Conservation (phyloP, 2,113 vertebrate genomes). For the Dipodomys ordii region DNA sequence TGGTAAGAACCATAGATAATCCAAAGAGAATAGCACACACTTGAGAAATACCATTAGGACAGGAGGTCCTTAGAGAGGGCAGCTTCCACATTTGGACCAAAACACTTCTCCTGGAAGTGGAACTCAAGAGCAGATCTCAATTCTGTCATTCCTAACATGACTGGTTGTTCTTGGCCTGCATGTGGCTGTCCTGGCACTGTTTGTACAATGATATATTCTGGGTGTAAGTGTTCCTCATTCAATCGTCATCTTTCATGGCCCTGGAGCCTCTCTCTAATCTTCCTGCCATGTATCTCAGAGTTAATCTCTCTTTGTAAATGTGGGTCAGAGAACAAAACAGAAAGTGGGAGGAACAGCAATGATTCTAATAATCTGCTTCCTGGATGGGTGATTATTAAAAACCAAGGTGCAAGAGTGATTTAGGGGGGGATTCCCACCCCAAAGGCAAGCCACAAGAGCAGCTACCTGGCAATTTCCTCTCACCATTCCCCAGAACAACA, state of each 20-base stretch:
- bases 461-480: background rate
- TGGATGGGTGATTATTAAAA: background rate
- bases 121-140: background rate
- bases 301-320: background rate
- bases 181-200: background rate
- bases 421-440: background rate
- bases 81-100: background rate
- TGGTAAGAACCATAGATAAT: background rate
- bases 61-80: background rate
- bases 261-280: background rate
- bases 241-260: background rate
- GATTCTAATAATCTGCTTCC: conserved; percentile 14
- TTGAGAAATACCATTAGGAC: background rate
- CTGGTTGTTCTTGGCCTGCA: background rate
- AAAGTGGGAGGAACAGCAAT: background rate
- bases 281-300: background rate
- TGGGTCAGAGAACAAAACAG: background rate
- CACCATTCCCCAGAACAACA: background rate
- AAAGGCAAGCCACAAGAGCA: background rate
- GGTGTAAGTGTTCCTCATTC: background rate
- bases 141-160: background rate
- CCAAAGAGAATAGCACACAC: background rate
- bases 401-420: background rate
- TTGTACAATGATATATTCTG: conserved; percentile 8
- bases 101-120: background rate